Percentiles rank a stretch among this genome's conserved stretches.
Conservation (phyloP, 2,888 invertebrate genomes). For the Sesia bembeciformis region DNA sequence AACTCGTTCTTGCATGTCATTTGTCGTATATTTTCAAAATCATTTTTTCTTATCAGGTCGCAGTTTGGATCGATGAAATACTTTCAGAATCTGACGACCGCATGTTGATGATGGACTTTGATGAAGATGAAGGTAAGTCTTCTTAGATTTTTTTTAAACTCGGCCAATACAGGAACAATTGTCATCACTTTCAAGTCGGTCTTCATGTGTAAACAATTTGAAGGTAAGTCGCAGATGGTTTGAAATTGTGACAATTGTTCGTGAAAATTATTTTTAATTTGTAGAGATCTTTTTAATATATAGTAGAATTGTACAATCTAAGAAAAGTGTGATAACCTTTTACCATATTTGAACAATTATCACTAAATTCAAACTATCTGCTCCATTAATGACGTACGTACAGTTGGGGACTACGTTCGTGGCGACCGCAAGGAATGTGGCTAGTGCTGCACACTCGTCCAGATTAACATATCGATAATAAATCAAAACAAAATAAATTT, state of each 20-base stretch:
- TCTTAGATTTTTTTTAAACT: not conserved
- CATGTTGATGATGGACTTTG: constrained; percentile 69
- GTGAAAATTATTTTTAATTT: constrained; percentile 6
- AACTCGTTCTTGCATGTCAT: no score
- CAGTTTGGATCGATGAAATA: constrained; percentile 63
- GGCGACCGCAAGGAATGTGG: no score
- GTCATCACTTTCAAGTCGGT: constrained; percentile 24
- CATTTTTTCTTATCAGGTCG: constrained; percentile 28
- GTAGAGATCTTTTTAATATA: not conserved
- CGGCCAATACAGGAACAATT: constrained; percentile 24
- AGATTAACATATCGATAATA: no score
- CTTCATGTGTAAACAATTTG: not conserved
- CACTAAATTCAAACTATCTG: constrained; percentile 18
- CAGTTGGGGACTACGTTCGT: no score
- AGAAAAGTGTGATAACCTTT: not conserved
- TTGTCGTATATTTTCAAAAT: no score
- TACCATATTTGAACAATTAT: constrained; percentile 32
- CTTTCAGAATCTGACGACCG: constrained; percentile 56
- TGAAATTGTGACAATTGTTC: constrained; percentile 50
- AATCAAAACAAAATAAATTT: no score
- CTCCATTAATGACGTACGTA: no score
- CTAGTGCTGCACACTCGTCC: no score
- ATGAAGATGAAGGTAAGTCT: constrained; percentile 58
- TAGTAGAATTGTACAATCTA: not conserved
- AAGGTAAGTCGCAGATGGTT: constrained; percentile 7